Base-by-base conservation (phyloP, 2,797 vertebrate species). In the Pagetopsis macropterus region DNA sequence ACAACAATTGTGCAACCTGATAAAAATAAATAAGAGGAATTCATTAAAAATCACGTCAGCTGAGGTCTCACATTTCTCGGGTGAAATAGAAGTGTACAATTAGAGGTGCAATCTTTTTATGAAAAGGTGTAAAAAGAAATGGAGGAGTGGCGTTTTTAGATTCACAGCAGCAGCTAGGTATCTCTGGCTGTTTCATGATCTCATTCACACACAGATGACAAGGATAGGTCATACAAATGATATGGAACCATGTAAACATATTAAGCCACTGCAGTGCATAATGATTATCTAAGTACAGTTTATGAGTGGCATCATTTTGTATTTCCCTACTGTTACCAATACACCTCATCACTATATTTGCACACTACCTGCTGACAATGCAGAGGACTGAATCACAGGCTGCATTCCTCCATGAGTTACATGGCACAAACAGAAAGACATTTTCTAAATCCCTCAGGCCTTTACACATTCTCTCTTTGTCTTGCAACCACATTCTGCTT, bases 381-480 rank as follows among this genome's bases (percentile, higher is more conserved):
- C 89, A 84, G 67, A 81, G 78, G 54, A 65, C 58, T 84, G 82
- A 84, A 87, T 88, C 86, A 84, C 81, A 71, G 61, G 48, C 86
- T 81, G 83, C 76, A 85, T 88, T 88, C 84, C 87, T 85, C 63
- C 46, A 27, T 72, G 82, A 89, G 82, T 91, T 91, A 91, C 88
- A 79, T 76, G 82, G 77, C 72, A 21, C 76, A 81, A 85, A 85
- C 82, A 81, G 61, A 87, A 49, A 70, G 31, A 64, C 76, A 66
- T 31, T 41, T n/a, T 23, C 5, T 64, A 66, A 82, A 77, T 86
- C 87, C 79, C 81, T 82, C 70, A 31, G 82, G 81, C 85, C 83
- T 84, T 79, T 74, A 78, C 84, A 79, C 87, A 67, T 80, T 73
- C 60, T 70, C 60, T 76, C 85, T 89, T 86, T 87, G 79, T 87